phyloP scores from a whole-genome alignment of 35 echinoderm and acorn worm species.

The Heliocidaris erythrogramma region DNA sequence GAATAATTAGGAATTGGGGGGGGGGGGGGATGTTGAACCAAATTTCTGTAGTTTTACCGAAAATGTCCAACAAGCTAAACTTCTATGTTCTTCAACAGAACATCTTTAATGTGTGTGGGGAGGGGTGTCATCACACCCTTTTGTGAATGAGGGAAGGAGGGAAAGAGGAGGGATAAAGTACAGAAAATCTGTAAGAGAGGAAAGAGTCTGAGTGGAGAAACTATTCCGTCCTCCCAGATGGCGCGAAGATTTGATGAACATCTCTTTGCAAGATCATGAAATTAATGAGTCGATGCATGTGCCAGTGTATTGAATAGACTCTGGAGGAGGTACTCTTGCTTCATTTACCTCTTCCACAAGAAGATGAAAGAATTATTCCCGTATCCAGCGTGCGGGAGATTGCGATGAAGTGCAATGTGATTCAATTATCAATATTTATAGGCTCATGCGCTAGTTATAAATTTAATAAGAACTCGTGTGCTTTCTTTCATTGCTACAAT shows the following conservation, averaged over 20 bases:
- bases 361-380: neutral
- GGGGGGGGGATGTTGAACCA: too few species aligned
- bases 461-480: neutral
- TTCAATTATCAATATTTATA: constrained; percentile 11
- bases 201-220: neutral
- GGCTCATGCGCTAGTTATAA: constrained; percentile 5
- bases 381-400: neutral
- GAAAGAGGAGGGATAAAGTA: too few species aligned
- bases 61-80: too few species aligned
- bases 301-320: neutral
- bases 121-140: too few species aligned
- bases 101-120: too few species aligned
- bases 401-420: neutral
- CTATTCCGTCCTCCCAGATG: neutral
- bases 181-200: too few species aligned
- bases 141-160: too few species aligned
- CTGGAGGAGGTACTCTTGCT: neutral
- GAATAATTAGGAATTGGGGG: too few species aligned
- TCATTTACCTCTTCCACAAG: neutral
- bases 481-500: neutral
- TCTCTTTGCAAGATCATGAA: neutral
- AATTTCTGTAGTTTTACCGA: too few species aligned
- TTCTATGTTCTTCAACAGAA: too few species aligned
- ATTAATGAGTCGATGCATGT: constrained; percentile 27
- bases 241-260: neutral